Evolutionary conservation across 2,113 vertebrate genomes (phyloP), one percentile per base, ranked within the genome.

Genomic region (Amia ocellicauda): DNA sequence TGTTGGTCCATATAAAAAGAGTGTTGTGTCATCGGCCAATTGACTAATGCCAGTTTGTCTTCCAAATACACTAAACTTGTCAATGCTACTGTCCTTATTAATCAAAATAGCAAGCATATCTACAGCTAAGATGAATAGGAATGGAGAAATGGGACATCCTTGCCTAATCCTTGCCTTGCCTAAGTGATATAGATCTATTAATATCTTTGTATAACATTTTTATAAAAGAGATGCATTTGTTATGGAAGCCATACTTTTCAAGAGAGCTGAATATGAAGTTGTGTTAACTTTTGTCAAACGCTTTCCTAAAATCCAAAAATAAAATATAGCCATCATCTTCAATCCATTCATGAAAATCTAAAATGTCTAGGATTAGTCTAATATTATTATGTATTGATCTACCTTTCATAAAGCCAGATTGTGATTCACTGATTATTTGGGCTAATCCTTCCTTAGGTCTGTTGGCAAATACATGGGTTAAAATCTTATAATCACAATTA

Each of bases 141-240:
- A 49, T 50, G 43, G 45, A 13, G 60, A 62, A 10, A 60, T 16
- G 17, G 47, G 49, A 19, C 61, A 53, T 4, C 61, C 49, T 40
- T 63, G 29, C 2, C 26, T 3, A 7, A 62, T 27, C 1, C 60
- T 26, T 31, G 20, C 60, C 60, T 36, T 50, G 20, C 53, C 36
- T 50, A n/a, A 51, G 17, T 23, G 51, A 40, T 23, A 62, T 52
- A 16, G 19, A 31, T 27, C 47, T 31, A 40, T 53, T 62, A 3
- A 7, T 24, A 53, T 62, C 51, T 16, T 49, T n/a, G n/a, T n/a
- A n/a, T n/a, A n/a, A n/a, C n/a, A n/a, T n/a, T n/a, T n/a, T n/a
- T n/a, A n/a, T n/a, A n/a, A n/a, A n/a, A n/a, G n/a, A n/a, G n/a
- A n/a, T n/a, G n/a, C n/a, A n/a, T n/a, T n/a, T n/a, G n/a, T n/a